These are phyloP conservation scores for Vanessa tameamea DNA, from an alignment of 1,140 invertebrate genomes.

Conservation along the genomic window DNA sequence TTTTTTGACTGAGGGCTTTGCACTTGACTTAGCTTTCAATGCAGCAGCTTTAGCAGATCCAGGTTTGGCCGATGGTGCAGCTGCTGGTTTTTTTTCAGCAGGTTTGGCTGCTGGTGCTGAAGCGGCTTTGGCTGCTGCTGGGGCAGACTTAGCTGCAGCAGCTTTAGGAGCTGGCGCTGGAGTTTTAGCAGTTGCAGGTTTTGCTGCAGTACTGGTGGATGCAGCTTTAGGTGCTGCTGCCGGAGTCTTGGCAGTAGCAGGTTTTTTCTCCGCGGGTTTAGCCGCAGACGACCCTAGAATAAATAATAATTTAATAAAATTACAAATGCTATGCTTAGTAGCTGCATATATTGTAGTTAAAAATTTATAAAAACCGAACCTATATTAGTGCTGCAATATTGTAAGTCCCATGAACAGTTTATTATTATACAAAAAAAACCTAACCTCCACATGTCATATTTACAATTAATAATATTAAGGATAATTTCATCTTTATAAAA, in stretches of 20 bases:
- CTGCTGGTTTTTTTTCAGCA: slow-evolving; percentile 75
- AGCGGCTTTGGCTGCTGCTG: slow-evolving; percentile 77
- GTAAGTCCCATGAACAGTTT: too few relatives aligned
- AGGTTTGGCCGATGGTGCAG: slow-evolving; percentile 73
- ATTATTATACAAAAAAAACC: background rate
- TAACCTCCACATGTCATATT: background rate
- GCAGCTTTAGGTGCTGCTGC: slow-evolving; percentile 74
- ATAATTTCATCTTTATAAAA: background rate
- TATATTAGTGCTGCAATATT: too few relatives aligned
- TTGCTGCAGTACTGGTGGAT: slow-evolving; percentile 51
- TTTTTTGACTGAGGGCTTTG: slow-evolving; percentile 79
- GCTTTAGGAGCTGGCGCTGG: slow-evolving; percentile 67
- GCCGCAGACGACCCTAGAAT: slow-evolving; percentile 57
- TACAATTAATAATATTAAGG: background rate
- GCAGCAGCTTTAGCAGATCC: slow-evolving; percentile 79
- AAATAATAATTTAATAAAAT: slow-evolving; percentile 13
- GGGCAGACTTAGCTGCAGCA: slow-evolving; percentile 61
- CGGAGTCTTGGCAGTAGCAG: slow-evolving; percentile 81
- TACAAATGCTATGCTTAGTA: too few relatives aligned
- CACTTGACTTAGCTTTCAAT: slow-evolving; percentile 82
- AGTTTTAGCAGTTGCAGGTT: slow-evolving; percentile 68
- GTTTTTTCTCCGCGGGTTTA: slow-evolving; percentile 84
- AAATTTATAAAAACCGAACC: too few relatives aligned
- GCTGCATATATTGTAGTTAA: background rate
- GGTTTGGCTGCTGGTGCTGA: slow-evolving; percentile 78